Percentiles rank a stretch among this genome's conserved stretches.
Evolutionary conservation across 2,797 vertebrate genomes (phyloP).

Genomic region (Otolemur crassicaudatus): DNA sequence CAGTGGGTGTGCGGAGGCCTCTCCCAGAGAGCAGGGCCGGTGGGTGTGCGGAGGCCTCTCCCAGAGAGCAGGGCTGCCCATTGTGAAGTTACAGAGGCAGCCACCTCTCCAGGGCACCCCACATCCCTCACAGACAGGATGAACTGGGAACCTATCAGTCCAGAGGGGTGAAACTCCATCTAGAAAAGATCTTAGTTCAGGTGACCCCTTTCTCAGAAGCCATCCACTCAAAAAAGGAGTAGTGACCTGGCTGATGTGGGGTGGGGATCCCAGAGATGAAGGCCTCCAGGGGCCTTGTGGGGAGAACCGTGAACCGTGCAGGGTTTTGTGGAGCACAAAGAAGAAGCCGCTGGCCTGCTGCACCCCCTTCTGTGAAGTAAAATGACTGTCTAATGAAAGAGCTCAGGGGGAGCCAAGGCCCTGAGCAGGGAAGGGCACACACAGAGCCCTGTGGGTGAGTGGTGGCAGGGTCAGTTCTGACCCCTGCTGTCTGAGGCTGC

Average conservation of each 20-base stretch:
- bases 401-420: fast-evolving
- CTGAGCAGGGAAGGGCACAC: background rate
- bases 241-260: background rate
- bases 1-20: no score
- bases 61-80: fast-evolving
- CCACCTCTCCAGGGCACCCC: fast-evolving
- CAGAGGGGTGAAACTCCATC: no score
- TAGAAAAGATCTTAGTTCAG: background rate
- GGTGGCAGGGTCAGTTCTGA: fast-evolving
- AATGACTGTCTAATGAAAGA: background rate
- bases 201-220: background rate
- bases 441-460: fast-evolving
- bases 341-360: background rate
- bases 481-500: fast-evolving
- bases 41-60: no score
- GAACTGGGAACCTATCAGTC: background rate
- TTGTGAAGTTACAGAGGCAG: fast-evolving
- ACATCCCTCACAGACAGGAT: background rate
- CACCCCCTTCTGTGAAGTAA: background rate
- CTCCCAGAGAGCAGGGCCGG: fast-evolving
- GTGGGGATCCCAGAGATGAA: background rate
- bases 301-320: fast-evolving
- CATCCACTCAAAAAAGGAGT: fast-evolving
- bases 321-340: background rate
- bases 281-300: background rate